Percentiles rank a stretch among this genome's conserved stretches.
phyloP scores from a whole-genome alignment of 1,140 invertebrate genomes.

The Maniola jurtina region DNA sequence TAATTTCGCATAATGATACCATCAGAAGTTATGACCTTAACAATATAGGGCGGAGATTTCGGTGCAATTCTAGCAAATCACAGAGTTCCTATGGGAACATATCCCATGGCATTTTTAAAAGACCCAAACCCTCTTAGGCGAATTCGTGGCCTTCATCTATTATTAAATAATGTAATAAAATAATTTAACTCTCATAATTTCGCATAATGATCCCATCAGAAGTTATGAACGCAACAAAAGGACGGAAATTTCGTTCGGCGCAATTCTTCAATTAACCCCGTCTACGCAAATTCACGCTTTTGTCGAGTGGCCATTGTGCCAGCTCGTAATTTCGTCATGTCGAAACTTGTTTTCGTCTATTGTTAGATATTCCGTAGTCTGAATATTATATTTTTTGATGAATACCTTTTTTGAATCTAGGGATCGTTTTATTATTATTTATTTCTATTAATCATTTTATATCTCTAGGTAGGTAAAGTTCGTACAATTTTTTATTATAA shows the following conservation, averaged over 20 bases:
- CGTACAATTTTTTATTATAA: too few relatives aligned
- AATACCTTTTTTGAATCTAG: neutral
- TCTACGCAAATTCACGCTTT: neutral
- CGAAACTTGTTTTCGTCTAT: neutral
- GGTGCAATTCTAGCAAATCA: neutral
- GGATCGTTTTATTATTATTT: too few relatives aligned
- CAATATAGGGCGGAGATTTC: neutral
- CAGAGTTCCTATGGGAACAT: too few relatives aligned
- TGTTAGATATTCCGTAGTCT: neutral
- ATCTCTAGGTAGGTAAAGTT: too few relatives aligned
- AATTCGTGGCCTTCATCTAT: too few relatives aligned
- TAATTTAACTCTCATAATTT: neutral
- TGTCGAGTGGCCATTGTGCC: neutral
- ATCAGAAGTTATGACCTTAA: neutral
- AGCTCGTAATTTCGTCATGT: neutral
- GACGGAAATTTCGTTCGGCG: neutral
- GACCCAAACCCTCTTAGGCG: too few relatives aligned
- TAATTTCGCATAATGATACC: neutral
- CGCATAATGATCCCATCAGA: neutral
- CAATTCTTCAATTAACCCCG: conserved; percentile 3
- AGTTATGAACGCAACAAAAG: neutral
- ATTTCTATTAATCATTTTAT: too few relatives aligned
- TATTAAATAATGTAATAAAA: too few relatives aligned
- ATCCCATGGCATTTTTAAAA: too few relatives aligned
- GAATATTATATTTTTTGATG: neutral